phyloP scores from a whole-genome alignment of 2,113 vertebrate genomes.

The Platichthys stellatus region DNA sequence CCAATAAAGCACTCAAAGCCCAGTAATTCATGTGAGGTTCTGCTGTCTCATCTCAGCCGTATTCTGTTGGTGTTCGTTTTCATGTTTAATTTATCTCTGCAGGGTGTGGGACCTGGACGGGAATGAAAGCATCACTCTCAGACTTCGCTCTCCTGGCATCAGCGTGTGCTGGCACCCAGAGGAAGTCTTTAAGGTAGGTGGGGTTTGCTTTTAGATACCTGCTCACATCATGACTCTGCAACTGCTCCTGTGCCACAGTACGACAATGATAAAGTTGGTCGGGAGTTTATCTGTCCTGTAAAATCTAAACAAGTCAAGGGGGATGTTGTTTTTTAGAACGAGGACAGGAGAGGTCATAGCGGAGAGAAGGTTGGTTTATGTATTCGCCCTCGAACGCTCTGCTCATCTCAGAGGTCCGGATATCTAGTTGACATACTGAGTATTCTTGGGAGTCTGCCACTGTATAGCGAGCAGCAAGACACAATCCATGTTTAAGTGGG shows the following conservation, averaged over 20 bases:
- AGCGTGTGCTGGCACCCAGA: slow-evolving; percentile 98
- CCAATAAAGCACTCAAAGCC: slow-evolving; percentile 14
- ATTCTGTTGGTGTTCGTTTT: slow-evolving; percentile 27
- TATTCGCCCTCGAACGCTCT: too few relatives aligned
- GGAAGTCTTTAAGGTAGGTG: slow-evolving; percentile 89
- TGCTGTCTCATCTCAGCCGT: not conserved
- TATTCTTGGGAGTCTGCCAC: not conserved
- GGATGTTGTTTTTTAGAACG: too few relatives aligned
- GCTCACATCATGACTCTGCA: not conserved
- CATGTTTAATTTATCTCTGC: slow-evolving; percentile 28
- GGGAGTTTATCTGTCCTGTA: not conserved
- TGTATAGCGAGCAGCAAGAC: not conserved
- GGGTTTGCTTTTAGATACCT: not conserved
- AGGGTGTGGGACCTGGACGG: slow-evolving; percentile 96
- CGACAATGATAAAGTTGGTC: too few relatives aligned
- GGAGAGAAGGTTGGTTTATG: too few relatives aligned
- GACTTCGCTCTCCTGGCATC: slow-evolving; percentile 92
- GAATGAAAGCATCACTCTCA: slow-evolving; percentile 86
- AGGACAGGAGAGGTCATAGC: too few relatives aligned
- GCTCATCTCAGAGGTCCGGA: not conserved
- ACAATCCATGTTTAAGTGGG: not conserved
- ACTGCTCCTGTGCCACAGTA: too few relatives aligned
- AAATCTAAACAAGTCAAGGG: not conserved
- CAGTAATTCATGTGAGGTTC: slow-evolving; percentile 3
- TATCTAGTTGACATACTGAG: too few relatives aligned